phyloP scores from a whole-genome alignment of 92 coral and sea anemone genomes.

The Actinostola sp. region DNA sequence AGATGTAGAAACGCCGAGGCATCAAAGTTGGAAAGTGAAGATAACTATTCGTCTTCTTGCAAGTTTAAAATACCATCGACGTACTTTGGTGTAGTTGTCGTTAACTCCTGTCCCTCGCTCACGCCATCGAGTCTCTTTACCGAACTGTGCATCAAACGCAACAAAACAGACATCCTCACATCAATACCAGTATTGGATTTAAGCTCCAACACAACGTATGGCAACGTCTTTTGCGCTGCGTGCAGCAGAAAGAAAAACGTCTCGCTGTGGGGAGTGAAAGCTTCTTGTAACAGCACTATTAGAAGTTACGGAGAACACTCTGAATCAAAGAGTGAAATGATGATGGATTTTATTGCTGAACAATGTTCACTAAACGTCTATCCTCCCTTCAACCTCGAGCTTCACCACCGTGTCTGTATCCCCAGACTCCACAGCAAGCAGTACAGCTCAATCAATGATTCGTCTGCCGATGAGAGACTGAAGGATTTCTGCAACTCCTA shows the following conservation, averaged over 20 bases:
- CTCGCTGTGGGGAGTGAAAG: conserved; percentile 35
- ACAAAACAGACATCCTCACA: conserved; percentile 23
- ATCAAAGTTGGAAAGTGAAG: background rate
- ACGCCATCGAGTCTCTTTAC: background rate
- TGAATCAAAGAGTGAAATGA: background rate
- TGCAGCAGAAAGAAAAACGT: conserved; percentile 37
- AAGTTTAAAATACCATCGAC: conserved; percentile 7
- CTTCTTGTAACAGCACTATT: conserved; percentile 10
- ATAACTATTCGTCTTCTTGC: background rate
- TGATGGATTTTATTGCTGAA: background rate
- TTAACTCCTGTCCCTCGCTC: conserved; percentile 13
- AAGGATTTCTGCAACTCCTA: conserved; percentile 28
- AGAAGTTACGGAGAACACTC: background rate
- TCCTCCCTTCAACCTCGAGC: background rate
- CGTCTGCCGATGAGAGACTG: background rate
- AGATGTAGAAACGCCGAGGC: background rate
- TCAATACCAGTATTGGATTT: conserved; percentile 47
- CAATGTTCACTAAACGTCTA: conserved; percentile 14
- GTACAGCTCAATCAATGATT: conserved; percentile 1
- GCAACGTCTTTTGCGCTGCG: conserved; percentile 58
- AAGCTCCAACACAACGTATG: conserved; percentile 37
- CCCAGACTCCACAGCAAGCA: conserved; percentile 27
- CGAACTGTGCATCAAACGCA: conserved; percentile 7
- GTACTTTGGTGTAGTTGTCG: conserved; percentile 8
- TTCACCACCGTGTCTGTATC: conserved; percentile 39